phyloP scores from a whole-genome alignment of 2,113 vertebrate species.

The Rhadina sibilatrix region DNA sequence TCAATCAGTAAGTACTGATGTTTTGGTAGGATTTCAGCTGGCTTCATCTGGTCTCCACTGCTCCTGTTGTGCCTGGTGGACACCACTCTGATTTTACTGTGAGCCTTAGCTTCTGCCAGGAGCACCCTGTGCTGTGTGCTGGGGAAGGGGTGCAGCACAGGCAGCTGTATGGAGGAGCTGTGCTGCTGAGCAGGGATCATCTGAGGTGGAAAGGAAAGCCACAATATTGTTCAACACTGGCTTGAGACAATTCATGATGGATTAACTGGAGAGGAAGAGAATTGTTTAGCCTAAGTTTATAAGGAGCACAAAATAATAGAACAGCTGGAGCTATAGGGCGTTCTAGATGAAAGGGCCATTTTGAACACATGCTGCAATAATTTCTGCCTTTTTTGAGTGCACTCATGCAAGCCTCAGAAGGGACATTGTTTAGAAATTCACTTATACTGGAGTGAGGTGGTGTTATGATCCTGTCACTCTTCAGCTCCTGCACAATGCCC shows the following conservation, averaged over 20 bases:
- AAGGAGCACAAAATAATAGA: not conserved
- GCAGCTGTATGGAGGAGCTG: not conserved
- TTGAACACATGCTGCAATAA: not conserved
- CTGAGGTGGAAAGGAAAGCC: not conserved
- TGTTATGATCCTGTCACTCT: not conserved
- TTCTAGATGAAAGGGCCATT: not conserved
- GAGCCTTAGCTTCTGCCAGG: not conserved
- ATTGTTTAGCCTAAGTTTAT: not conserved
- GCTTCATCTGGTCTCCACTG: not conserved
- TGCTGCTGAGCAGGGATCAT: not conserved
- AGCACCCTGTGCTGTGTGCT: rapidly evolving
- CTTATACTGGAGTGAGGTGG: not conserved
- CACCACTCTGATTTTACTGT: not conserved
- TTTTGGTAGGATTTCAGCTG: not conserved
- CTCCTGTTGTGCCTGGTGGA: not conserved
- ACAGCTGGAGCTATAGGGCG: not conserved
- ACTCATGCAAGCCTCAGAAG: not conserved
- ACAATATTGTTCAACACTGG: not conserved
- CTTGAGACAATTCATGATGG: not conserved
- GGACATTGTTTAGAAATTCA: not conserved
- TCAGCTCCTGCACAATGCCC: not conserved
- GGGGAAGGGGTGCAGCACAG: not conserved
- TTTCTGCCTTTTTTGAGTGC: not conserved
- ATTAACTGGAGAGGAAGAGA: not conserved
- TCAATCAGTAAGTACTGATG: not conserved